Percentiles rank a stretch among this genome's conserved stretches.
These are phyloP conservation scores for Eclectus roratus DNA, from an alignment of 2,113 vertebrate species.

Conservation along the genomic window DNA sequence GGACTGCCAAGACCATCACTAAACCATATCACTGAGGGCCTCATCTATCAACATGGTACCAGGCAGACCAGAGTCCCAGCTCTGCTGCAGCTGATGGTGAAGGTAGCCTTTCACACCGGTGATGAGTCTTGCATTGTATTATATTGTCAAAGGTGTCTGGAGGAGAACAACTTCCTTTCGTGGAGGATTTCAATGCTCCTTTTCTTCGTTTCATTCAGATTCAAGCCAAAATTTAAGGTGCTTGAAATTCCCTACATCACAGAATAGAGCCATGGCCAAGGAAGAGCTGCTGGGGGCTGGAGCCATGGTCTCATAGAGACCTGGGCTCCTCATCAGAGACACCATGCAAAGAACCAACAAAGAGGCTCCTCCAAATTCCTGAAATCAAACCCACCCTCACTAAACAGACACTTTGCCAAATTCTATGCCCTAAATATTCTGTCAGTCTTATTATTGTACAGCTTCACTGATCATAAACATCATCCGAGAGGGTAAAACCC, in stretches of 20 bases:
- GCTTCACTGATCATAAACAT: background rate
- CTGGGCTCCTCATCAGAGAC: background rate
- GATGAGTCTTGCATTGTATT: background rate
- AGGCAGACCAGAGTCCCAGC: background rate
- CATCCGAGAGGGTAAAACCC: background rate
- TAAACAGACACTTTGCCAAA: background rate
- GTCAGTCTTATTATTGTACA: background rate
- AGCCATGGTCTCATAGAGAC: background rate
- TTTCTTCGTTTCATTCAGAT: background rate
- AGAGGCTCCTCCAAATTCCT: background rate
- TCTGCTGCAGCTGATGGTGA: background rate
- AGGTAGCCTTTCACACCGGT: accelerated
- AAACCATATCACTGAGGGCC: background rate
- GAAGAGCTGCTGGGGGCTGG: background rate
- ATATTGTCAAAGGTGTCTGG: background rate
- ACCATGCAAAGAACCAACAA: background rate
- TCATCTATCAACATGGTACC: background rate
- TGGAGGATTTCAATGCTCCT: background rate
- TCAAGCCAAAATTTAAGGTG: accelerated
- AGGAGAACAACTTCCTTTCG: background rate
- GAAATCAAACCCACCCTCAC: background rate
- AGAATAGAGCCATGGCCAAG: background rate
- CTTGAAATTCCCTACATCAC: background rate
- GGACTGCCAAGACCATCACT: accelerated
- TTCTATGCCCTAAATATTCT: background rate